Base-by-base conservation (phyloP, 2,797 vertebrate species). In the Alcedo quadribrachys region DNA sequence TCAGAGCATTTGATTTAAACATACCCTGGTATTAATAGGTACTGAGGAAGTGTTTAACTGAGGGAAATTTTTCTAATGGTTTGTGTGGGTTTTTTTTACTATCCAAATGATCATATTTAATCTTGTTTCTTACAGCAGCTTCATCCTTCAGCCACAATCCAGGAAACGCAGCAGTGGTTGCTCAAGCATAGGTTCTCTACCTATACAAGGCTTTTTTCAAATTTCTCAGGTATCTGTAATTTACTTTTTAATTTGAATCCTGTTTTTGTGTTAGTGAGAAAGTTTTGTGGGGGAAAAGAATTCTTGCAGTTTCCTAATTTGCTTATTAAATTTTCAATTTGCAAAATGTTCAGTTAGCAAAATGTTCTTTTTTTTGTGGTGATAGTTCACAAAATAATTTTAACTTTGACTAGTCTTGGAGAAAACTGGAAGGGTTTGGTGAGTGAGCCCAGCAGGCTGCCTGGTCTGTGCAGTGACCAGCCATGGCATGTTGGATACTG, bases 141-240 rank as follows among this genome's bases (percentile, higher is more conserved):
- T 96, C 98, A 98, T 88, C 98, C 98, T 93, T 98, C 98, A 84
- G 98, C 99, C 89, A 98, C 98, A 57, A 99, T 98, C 97, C 98
- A 99, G 97, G 98, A 99, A 93, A 94, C 98, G 33, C 99, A 99
- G 94, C 99, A 99, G 11, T 99, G 99, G 99, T 98, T 99, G 90
- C 97, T 98, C 92, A 99, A 98, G 97, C 98, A 99, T 78, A 98
- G 99, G 87, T 99, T 99, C 95, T 98, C 97, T 94, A 98, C 98
- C 81, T 99, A 98, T 73, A 94, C 98, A 89, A 97, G 98, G 94
- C 97, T 99, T 96, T 99, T 99, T 92, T 98, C 98, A 95, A 98
- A 99, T 97, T 99, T 99, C 98, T 99, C 99, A 99, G 98, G 99
- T 98, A 97, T 57, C 30, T 77, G 3, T 66, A 57, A 53, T 77